These are phyloP conservation scores for Crepidodera aurea DNA, from an alignment of 2,888 invertebrate species.

Conservation along the genomic window DNA sequence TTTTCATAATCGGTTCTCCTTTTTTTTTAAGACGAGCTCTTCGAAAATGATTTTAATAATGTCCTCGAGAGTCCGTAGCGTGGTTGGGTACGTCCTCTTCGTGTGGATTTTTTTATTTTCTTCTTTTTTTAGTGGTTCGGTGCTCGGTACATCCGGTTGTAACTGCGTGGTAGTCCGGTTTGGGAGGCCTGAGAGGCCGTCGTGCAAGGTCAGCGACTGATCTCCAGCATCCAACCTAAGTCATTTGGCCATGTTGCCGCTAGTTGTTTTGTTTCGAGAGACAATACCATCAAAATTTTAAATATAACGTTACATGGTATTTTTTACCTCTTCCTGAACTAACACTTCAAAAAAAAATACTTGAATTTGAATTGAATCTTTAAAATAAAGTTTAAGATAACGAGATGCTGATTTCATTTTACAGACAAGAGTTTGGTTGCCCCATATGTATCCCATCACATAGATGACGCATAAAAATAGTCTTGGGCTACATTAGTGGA, in stretches of 20 bases:
- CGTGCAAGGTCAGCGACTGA: conserved; percentile 63
- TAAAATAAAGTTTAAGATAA: too few species aligned
- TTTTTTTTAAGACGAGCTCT: conserved; percentile 19
- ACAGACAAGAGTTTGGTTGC: too few species aligned
- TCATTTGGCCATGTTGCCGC: conserved; percentile 29
- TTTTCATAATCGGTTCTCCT: conserved; percentile 12
- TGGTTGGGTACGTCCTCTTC: conserved; percentile 22
- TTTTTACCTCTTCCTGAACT: too few species aligned
- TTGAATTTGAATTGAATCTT: too few species aligned
- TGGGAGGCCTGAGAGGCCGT: conserved; percentile 50
- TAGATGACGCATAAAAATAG: too few species aligned
- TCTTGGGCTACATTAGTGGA: too few species aligned
- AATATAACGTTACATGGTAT: too few species aligned
- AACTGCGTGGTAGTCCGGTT: conserved; percentile 50
- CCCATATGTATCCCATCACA: too few species aligned
- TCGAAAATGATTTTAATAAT: conserved; percentile 28
- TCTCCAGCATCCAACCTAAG: conserved; percentile 52
- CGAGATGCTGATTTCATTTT: too few species aligned
- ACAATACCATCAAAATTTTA: too few species aligned
- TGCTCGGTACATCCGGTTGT: conserved; percentile 58
- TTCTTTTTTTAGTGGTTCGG: conserved; percentile 50
- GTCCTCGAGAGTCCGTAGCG: conserved; percentile 9
- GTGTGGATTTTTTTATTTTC: conserved; percentile 26
- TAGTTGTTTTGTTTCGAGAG: not conserved
- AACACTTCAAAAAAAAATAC: too few species aligned